Evolutionary conservation across 2,113 vertebrate genomes (phyloP).

Genomic region (Polypterus bichir): DNA sequence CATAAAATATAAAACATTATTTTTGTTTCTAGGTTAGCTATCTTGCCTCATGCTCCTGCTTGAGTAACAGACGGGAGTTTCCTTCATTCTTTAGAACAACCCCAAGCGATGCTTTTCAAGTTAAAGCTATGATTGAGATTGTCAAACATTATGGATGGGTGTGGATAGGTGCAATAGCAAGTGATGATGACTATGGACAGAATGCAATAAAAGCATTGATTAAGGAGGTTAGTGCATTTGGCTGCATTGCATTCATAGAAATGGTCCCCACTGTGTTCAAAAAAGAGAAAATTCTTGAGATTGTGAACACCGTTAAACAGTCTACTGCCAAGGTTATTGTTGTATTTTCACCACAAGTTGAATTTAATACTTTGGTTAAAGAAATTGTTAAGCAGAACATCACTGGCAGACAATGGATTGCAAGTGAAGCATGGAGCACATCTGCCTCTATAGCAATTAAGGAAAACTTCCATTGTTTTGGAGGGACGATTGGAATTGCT

Average conservation of each 20-base stretch:
- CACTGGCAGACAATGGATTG: slow-evolving; percentile 36
- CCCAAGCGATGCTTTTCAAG: slow-evolving; percentile 35
- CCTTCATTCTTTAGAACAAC: slow-evolving; percentile 30
- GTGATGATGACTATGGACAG: slow-evolving; percentile 34
- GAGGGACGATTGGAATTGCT: slow-evolving; percentile 38
- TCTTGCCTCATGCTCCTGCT: slow-evolving; percentile 30
- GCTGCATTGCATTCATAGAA: slow-evolving; percentile 32
- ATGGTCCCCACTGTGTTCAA: slow-evolving; percentile 27
- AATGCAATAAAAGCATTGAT: slow-evolving; percentile 31
- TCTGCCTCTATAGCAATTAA: slow-evolving; percentile 19
- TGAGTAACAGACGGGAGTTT: slow-evolving; percentile 26
- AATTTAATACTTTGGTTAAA: slow-evolving; percentile 25
- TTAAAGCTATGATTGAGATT: slow-evolving; percentile 27
- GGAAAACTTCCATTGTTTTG: slow-evolving; percentile 19
- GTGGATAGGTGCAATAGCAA: slow-evolving; percentile 33
- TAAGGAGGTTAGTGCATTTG: slow-evolving; percentile 23
- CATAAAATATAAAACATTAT: background rate
- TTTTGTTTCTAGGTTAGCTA: slow-evolving; percentile 27
- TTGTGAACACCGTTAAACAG: slow-evolving; percentile 25
- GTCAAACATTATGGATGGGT: slow-evolving; percentile 29
- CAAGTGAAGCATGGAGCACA: slow-evolving; percentile 34
- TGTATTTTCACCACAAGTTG: slow-evolving; percentile 26
- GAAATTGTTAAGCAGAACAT: slow-evolving; percentile 32
- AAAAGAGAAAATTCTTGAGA: slow-evolving; percentile 18
- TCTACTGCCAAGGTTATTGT: slow-evolving; percentile 32